Evolutionary conservation across 2,888 invertebrate species (phyloP), one percentile per base, ranked within the genome.

Genomic region (Diadegma fenestrale): DNA sequence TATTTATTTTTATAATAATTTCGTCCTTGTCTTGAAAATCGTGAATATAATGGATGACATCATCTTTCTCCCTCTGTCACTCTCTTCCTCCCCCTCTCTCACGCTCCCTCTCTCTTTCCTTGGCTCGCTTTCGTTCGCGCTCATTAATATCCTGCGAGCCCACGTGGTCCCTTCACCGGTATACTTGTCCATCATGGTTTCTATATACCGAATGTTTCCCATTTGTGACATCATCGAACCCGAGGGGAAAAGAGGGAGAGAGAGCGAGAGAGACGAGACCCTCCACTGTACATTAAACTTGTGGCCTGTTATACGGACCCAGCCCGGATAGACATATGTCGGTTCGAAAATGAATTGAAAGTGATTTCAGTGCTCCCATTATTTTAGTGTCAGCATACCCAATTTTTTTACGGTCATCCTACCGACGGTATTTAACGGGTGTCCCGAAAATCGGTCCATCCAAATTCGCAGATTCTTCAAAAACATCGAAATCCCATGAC

Each of bases 291-390:
- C n/a, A 64, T 64, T 61, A 26, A 61, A 22, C 58, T n/a, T 41
- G 33, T 12, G 37, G 77, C 26, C 54, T 41, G 66, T 66, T 54
- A 37, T 37, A 30, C 66, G 6, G 43, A 54, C 66, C 66, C 64
- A 72, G 72, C 58, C 33, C n/a, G 61, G 41, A 43, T 48, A 63
- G 58, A 81, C 81, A 85, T 69, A 81, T 85, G 84, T 63, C 73
- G 73, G 51, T 81, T 85, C 81, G 81, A 85, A 85, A 85, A 85
- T 85, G 81, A 85, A 85, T 85, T 78, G 33, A 81, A 78, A 81
- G 72, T 81, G 51, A 81, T 81, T 78, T 81, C 81, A 12, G 68
- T 73, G 81, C 69, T 85, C 81, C 81, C 81, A 85, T 85, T 85
- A 75, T 69, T 71, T 72, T 72, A 61, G 71, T 43, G 77, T 66